phyloP scores from a whole-genome alignment of 1,140 invertebrate genomes.

The Pseudomyrmex dendroicus region DNA sequence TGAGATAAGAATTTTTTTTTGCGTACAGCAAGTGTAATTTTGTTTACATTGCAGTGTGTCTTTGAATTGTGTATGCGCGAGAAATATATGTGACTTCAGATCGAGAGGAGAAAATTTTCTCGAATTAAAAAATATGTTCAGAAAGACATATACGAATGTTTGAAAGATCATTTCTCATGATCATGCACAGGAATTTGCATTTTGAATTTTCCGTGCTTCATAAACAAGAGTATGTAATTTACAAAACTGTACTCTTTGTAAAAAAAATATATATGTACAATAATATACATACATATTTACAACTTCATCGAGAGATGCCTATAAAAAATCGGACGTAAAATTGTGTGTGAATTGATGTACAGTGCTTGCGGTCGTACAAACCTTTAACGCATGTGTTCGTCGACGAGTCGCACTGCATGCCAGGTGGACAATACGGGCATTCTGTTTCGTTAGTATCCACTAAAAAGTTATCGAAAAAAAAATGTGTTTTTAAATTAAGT shows the following conservation, averaged over 20 bases:
- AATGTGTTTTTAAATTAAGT: not conserved
- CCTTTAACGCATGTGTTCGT: conserved; percentile 93
- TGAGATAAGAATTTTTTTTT: conserved; percentile 28
- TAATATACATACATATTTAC: conserved; percentile 69
- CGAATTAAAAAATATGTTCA: conserved; percentile 2
- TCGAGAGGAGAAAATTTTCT: conserved; percentile 1
- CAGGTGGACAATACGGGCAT: conserved; percentile 91
- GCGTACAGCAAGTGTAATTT: conserved; percentile 33
- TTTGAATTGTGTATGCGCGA: conserved; percentile 9
- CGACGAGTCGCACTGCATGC: conserved; percentile 89
- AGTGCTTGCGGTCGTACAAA: conserved; percentile 76
- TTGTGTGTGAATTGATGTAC: not conserved
- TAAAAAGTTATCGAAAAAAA: conserved; percentile 53
- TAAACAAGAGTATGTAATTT: conserved; percentile 6
- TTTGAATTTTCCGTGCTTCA: conserved; percentile 24
- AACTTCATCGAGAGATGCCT: conserved; percentile 34
- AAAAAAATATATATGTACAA: conserved; percentile 64
- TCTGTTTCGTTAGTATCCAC: conserved; percentile 78
- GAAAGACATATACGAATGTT: conserved; percentile 18
- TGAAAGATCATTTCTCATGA: conserved; percentile 14
- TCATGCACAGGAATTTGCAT: conserved; percentile 34
- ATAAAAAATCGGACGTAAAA: conserved; percentile 29
- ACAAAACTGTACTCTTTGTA: conserved; percentile 19
- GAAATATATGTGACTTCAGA: conserved; percentile 1
- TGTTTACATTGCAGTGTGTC: not conserved